Base-by-base conservation (phyloP, 2,797 vertebrate genomes). In the Mus minutoides region DNA sequence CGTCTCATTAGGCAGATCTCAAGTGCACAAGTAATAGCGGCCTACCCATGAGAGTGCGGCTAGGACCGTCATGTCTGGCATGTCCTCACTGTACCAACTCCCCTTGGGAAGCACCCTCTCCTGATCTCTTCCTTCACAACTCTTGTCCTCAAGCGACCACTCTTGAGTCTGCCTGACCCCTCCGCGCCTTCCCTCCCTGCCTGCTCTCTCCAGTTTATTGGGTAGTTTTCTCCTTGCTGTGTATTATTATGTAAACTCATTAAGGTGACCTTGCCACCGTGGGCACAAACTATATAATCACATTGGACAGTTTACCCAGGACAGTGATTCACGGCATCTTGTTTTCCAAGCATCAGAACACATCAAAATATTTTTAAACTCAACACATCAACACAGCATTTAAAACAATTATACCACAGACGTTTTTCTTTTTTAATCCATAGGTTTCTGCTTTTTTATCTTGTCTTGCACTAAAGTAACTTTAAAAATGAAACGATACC, bases 331-430 rank as follows among this genome's bases (percentile, higher is more conserved):
- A 95, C 26, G 54, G 77, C 83, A 60, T 94, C 83, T 91, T 95
- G 92, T 97, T 97, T 97, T 94, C 90, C 90, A 58, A 91, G 83
- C 34, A n/a, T 75, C 91, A 69, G 75, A 89, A 85, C 49, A 52
- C 92, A 87, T 96, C 84, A 97, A 95, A 96, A 97, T 97, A 96
- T 97, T 98, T 97, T 97, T 97, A 95, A 98, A 96, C 88, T 60
- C 88, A 92, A 91, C 90, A 92, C 79, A 91, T 92, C 96, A 92
- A 80, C 90, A 92, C 89, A 92, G 86, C 96, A 96, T 91, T 97
- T 97, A 95, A 96, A 97, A 93, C 92, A 96, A 97, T 97, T 97
- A 96, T 40, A 96, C 43, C 62, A 24, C 31, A 88, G 78, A 71
- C 31, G 46, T 79, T 11, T 85, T 76, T n/a, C 62, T 73, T 77